Percentiles rank a stretch among this genome's conserved stretches.
Evolutionary conservation across 2,113 vertebrate species (phyloP).

Genomic region (Excalfactoria chinensis): DNA sequence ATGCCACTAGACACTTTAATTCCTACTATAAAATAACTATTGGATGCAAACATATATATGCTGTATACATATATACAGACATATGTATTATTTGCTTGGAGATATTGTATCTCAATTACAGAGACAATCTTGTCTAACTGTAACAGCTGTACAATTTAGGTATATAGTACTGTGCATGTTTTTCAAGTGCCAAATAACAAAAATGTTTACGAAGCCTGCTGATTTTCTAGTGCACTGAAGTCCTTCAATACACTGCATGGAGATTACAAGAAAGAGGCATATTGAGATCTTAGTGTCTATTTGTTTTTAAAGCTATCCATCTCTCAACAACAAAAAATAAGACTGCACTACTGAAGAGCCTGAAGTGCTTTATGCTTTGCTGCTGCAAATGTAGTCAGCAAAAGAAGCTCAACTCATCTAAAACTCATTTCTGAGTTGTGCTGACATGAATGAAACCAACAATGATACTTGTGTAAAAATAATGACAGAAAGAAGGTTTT

Average conservation of each 20-base stretch:
- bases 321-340: conserved; percentile 2
- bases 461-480: not conserved
- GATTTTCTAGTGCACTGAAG: not conserved
- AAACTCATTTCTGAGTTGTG: conserved; percentile 53
- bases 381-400: conserved; percentile 51
- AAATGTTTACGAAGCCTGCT: not conserved
- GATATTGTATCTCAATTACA: not conserved
- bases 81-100: not conserved
- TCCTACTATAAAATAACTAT: not conserved
- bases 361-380: conserved; percentile 34
- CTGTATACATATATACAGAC: not conserved
- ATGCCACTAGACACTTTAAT: not conserved
- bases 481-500: not conserved
- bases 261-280: accelerated
- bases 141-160: not conserved
- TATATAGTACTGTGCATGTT: not conserved
- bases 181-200: not conserved
- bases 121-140: not conserved
- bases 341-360: not conserved
- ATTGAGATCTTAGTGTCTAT: not conserved
- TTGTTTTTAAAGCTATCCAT: not conserved
- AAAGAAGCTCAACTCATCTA: conserved; percentile 48
- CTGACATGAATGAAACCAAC: conserved; percentile 53
- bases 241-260: not conserved
- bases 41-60: not conserved